Conservation (phyloP, 2,113 vertebrate species). For the Vidua chalybeata region DNA sequence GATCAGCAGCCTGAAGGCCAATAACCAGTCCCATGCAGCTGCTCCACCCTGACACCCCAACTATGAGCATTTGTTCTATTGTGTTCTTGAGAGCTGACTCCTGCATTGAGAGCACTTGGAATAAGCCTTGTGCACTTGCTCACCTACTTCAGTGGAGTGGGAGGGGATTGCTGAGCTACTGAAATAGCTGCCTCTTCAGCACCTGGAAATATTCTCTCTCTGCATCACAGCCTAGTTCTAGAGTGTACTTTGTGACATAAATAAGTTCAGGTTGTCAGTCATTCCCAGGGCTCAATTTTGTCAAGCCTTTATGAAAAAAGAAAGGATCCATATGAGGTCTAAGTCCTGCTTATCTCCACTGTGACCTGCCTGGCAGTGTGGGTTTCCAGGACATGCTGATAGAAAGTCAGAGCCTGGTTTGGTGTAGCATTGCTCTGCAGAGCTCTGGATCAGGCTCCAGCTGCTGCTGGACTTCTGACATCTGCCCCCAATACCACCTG, state of each 20-base stretch:
- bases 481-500: neutral
- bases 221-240: neutral
- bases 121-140: neutral
- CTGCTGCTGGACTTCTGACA: neutral
- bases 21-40: neutral
- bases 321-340: neutral
- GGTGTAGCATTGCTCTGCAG: neutral
- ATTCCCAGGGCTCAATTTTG: neutral
- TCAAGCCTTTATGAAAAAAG: neutral
- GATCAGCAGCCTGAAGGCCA: neutral
- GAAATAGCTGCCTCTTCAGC: slow-evolving; percentile 10
- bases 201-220: neutral
- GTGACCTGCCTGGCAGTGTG: neutral
- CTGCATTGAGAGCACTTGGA: neutral
- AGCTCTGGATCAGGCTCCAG: neutral
- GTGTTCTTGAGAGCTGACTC: neutral
- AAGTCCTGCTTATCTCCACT: neutral
- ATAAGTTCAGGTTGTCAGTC: neutral
- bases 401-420: neutral
- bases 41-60: neutral
- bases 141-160: neutral
- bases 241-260: neutral
- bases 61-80: neutral
- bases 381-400: neutral
- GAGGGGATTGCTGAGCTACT: neutral